phyloP scores from a whole-genome alignment of 2,797 vertebrate genomes.

The Stomatorhinus walkeri region DNA sequence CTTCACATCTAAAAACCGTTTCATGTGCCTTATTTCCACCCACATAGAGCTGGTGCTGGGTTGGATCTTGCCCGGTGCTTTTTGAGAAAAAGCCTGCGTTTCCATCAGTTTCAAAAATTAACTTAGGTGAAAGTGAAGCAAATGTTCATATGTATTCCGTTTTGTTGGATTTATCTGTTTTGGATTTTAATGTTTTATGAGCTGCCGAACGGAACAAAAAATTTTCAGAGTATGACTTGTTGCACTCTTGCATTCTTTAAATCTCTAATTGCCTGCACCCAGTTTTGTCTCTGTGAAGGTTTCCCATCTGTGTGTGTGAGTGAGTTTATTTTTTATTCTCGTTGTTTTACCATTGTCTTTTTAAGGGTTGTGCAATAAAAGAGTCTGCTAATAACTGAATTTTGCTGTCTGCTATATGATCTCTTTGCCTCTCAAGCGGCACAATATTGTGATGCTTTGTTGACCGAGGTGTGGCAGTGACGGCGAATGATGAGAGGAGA shows the following conservation, averaged over 20 bases:
- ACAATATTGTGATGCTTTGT: background rate
- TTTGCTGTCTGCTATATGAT: background rate
- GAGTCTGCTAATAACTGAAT: background rate
- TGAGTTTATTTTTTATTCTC: background rate
- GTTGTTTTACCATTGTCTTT: background rate
- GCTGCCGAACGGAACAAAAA: background rate
- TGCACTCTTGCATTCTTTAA: background rate
- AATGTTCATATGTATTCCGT: background rate
- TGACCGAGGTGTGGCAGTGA: background rate
- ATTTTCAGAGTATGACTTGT: background rate
- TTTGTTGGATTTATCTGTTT: background rate
- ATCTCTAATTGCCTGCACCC: background rate
- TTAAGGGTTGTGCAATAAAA: background rate
- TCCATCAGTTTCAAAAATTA: background rate
- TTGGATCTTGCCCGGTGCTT: background rate
- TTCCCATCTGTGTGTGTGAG: background rate
- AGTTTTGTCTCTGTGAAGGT: background rate
- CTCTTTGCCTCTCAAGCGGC: background rate
- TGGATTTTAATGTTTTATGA: background rate
- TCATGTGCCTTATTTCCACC: background rate
- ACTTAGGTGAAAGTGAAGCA: background rate
- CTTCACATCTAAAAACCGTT: background rate
- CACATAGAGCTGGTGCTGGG: background rate
- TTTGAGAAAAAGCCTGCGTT: background rate
- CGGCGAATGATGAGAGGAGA: background rate